phyloP scores from a whole-genome alignment of 2,113 vertebrate species.

The Pholis gunnellus region DNA sequence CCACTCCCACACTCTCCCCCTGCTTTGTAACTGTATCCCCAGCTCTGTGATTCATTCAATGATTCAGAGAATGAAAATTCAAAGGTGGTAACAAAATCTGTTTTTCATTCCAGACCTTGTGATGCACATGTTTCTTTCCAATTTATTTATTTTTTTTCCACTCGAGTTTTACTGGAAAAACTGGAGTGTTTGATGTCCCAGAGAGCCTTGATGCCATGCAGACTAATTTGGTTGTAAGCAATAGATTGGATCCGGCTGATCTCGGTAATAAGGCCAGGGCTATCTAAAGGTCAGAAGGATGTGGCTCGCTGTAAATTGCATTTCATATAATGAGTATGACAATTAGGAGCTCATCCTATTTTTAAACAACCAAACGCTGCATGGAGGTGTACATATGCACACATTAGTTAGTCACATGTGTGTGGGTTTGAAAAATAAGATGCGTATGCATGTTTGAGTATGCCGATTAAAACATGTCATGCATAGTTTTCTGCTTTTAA shows the following conservation, averaged over 20 bases:
- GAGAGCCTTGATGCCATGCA: conserved; percentile 66
- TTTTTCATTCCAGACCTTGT: conserved; percentile 64
- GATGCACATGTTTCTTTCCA: conserved; percentile 54
- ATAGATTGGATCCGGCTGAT: conserved; percentile 72
- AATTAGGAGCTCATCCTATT: conserved; percentile 67
- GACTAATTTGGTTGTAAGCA: conserved; percentile 71
- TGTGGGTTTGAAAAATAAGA: conserved; percentile 3
- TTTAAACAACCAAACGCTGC: conserved; percentile 32
- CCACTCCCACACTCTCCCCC: conserved; percentile 15
- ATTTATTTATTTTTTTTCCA: conserved; percentile 44
- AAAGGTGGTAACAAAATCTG: conserved; percentile 68
- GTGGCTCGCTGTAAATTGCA: conserved; percentile 71
- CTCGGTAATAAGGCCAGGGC: conserved; percentile 56
- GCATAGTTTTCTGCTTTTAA: conserved; percentile 16
- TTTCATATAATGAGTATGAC: conserved; percentile 65
- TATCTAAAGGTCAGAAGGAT: conserved; percentile 74
- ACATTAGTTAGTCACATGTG: conserved; percentile 23
- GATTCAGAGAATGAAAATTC: conserved; percentile 69
- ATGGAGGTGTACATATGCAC: conserved; percentile 18
- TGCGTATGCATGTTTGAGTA: not conserved
- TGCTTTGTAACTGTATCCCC: conserved; percentile 38
- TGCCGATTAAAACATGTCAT: conserved; percentile 2
- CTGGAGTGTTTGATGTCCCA: conserved; percentile 69
- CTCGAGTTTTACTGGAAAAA: conserved; percentile 54
- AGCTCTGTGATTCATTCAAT: conserved; percentile 62